phyloP scores from a whole-genome alignment of 2,888 invertebrate species.

The Reticulitermes lucifugus region DNA sequence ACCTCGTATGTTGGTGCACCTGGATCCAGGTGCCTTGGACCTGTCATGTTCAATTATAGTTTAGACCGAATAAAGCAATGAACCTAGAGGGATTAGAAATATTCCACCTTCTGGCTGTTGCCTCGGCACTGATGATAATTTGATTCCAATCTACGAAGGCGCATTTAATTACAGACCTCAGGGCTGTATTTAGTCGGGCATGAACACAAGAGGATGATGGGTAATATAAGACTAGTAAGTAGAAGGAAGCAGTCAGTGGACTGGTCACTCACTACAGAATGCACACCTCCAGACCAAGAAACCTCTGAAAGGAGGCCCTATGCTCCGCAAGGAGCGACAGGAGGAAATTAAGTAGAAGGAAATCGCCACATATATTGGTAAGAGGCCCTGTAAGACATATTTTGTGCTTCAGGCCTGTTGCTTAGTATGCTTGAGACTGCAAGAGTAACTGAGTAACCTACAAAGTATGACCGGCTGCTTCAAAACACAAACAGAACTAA shows the following conservation, averaged over 20 bases:
- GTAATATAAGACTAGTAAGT: slow-evolving; percentile 46
- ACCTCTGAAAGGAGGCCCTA: too few relatives aligned
- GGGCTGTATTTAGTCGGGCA: slow-evolving; percentile 42
- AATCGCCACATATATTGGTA: background rate
- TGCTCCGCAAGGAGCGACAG: too few relatives aligned
- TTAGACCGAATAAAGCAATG: slow-evolving; percentile 43
- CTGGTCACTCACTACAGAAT: too few relatives aligned
- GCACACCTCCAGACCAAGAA: too few relatives aligned
- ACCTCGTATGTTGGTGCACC: slow-evolving; percentile 18
- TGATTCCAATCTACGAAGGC: slow-evolving; percentile 51
- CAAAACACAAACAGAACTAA: too few relatives aligned
- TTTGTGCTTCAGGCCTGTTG: background rate
- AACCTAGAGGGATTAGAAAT: slow-evolving; percentile 33
- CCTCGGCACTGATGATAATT: slow-evolving; percentile 45
- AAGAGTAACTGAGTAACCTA: background rate
- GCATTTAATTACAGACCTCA: slow-evolving; percentile 50
- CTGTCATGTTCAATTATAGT: slow-evolving; percentile 49
- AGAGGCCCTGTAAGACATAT: background rate
- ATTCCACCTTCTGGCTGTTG: slow-evolving; percentile 23
- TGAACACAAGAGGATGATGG: slow-evolving; percentile 39
- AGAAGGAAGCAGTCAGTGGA: slow-evolving; percentile 1
- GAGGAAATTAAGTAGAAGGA: background rate
- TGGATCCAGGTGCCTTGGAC: slow-evolving; percentile 30
- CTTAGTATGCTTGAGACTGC: background rate
- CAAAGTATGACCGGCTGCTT: too few relatives aligned